Conservation (phyloP, 2,113 vertebrate species). For the Mastomys coucha region DNA sequence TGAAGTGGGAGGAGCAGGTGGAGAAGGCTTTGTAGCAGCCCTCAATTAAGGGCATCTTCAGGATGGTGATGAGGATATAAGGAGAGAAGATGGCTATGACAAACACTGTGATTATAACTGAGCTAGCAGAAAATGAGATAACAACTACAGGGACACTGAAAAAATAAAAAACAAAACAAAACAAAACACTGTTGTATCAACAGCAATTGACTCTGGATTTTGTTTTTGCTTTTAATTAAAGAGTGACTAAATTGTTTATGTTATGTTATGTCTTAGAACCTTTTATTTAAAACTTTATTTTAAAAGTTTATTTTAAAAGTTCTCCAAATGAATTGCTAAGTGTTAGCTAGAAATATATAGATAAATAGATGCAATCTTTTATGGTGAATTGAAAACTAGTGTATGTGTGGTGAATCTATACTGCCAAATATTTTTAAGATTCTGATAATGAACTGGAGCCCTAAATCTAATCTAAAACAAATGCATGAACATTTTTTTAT, state of each 20-base stretch:
- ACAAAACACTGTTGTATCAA: not conserved
- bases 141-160: no score
- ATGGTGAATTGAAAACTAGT: not conserved
- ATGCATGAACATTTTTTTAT: not conserved
- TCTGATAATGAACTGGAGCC: not conserved
- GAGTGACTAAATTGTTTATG: not conserved
- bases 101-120: no score
- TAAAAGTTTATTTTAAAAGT: no score
- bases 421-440: not conserved
- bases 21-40: no score
- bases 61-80: no score
- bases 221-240: not conserved
- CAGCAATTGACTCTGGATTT: not conserved
- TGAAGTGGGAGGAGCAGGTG: no score
- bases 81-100: no score
- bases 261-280: not conserved
- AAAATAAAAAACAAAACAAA: no score
- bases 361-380: not conserved
- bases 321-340: not conserved
- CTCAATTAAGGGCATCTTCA: no score
- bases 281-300: no score
- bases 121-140: no score
- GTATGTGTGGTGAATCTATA: not conserved
- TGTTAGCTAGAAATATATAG: not conserved
- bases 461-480: not conserved